Conservation (phyloP, 1,140 invertebrate genomes). For the Trichoplusia ni region DNA sequence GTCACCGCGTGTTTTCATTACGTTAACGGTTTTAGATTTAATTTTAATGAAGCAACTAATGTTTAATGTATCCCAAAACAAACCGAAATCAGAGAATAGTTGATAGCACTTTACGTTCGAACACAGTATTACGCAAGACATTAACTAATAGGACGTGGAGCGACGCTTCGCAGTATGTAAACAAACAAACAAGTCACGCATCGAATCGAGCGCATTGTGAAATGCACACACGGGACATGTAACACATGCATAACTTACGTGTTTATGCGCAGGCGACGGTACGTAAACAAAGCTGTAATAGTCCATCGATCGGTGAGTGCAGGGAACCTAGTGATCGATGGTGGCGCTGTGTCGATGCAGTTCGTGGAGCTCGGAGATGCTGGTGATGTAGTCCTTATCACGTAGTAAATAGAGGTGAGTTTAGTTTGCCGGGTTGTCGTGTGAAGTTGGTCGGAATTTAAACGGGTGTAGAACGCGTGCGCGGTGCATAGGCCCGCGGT, state of each 20-base stretch:
- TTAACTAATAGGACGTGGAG: conserved; percentile 19
- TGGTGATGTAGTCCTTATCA: conserved; percentile 7
- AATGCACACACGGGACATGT: conserved; percentile 53
- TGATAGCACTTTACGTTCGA: not conserved
- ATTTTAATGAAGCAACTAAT: conserved; percentile 42
- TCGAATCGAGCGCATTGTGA: conserved; percentile 52
- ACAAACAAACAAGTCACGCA: conserved; percentile 61
- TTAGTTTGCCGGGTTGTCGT: not conserved
- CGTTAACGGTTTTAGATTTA: conserved; percentile 49
- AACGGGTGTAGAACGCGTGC: conserved; percentile 33
- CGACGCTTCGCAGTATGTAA: conserved; percentile 51
- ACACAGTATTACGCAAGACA: conserved; percentile 22
- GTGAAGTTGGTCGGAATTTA: conserved; percentile 22
- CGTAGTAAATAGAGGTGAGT: conserved; percentile 4
- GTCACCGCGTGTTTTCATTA: conserved; percentile 40
- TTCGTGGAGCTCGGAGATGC: not conserved
- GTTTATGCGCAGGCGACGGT: conserved; percentile 46
- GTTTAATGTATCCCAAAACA: conserved; percentile 22
- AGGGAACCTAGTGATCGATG: conserved; percentile 29
- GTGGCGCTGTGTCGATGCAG: conserved; percentile 19
- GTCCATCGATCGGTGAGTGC: conserved; percentile 37
- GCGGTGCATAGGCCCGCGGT: conserved; percentile 45
- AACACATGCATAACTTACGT: conserved; percentile 73
- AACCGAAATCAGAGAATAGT: not conserved
- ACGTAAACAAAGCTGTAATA: conserved; percentile 52